Conservation (phyloP, 2,888 invertebrate species). For the Ferdinandea cuprea region DNA sequence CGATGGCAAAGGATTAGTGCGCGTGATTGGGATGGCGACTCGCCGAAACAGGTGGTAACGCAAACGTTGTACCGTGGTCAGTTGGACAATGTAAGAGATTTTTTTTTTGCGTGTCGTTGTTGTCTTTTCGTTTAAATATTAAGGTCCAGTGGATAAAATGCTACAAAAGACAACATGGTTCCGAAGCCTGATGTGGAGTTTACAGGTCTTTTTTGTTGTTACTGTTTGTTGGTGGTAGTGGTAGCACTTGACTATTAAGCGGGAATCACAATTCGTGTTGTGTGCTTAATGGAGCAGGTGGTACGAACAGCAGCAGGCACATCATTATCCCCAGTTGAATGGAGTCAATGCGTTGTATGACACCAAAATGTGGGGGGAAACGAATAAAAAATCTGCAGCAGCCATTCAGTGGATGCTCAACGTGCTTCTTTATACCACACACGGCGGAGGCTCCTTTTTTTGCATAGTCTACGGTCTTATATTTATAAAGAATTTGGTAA, state of each 20-base stretch:
- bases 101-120: background rate
- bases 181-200: constrained; percentile 31
- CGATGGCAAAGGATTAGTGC: constrained; percentile 64
- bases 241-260: constrained; percentile 13
- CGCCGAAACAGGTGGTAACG: constrained; percentile 61
- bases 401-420: no score
- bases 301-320: constrained; percentile 70
- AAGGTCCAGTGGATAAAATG: constrained; percentile 61
- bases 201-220: constrained; percentile 14
- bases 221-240: background rate
- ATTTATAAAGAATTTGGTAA: no score
- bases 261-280: constrained; percentile 70
- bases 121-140: constrained; percentile 32
- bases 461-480: no score
- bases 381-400: constrained; percentile 2
- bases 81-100: constrained; percentile 39
- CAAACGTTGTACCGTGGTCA: constrained; percentile 31
- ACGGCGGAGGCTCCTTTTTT: no score
- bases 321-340: constrained; percentile 73
- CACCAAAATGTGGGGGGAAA: constrained; percentile 30
- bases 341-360: constrained; percentile 72
- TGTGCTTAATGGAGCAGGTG: constrained; percentile 75
- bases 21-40: constrained; percentile 30
- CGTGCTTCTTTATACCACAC: no score
- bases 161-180: constrained; percentile 54